A percentile compares a stretch with the other conserved stretches of the same genome.
Evolutionary conservation across 64 coral and sea anemone genomes (phyloP).

Genomic region (Trachythela sp.): DNA sequence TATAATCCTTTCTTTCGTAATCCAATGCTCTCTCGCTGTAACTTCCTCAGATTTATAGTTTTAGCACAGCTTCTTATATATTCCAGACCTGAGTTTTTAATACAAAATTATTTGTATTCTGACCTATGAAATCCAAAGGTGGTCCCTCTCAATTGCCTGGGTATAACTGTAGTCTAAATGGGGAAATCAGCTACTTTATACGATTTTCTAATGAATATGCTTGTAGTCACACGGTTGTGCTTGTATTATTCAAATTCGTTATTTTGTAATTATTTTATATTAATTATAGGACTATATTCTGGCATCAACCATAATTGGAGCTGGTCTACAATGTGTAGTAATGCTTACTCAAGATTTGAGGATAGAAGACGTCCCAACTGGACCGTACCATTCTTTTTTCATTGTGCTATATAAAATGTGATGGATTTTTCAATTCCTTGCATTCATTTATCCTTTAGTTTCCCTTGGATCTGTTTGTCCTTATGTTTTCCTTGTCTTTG

Average conservation of each 20-base stretch:
- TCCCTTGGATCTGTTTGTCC: neutral
- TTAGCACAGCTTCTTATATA: no score
- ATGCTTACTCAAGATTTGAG: neutral
- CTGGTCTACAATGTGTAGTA: neutral
- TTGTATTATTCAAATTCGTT: neutral
- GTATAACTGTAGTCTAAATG: neutral
- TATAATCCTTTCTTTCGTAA: no score
- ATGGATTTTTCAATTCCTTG: no score
- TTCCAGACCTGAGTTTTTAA: no score
- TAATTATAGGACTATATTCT: neutral
- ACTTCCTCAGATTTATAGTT: neutral
- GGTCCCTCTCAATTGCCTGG: neutral
- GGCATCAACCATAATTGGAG: neutral
- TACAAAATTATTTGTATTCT: no score
- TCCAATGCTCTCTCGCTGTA: no score
- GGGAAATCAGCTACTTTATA: no score
- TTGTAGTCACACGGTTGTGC: no score
- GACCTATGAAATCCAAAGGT: no score
- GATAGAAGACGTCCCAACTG: neutral
- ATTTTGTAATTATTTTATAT: neutral
- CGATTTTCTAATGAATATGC: no score
- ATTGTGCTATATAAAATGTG: no score
- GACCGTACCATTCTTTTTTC: neutral
- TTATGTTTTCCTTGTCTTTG: no score
- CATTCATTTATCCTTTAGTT: neutral